Percentiles rank a stretch among this genome's conserved stretches.
These are phyloP conservation scores for Leptinotarsa peninsularis DNA, from an alignment of 2,888 invertebrate genomes.

Conservation along the genomic window DNA sequence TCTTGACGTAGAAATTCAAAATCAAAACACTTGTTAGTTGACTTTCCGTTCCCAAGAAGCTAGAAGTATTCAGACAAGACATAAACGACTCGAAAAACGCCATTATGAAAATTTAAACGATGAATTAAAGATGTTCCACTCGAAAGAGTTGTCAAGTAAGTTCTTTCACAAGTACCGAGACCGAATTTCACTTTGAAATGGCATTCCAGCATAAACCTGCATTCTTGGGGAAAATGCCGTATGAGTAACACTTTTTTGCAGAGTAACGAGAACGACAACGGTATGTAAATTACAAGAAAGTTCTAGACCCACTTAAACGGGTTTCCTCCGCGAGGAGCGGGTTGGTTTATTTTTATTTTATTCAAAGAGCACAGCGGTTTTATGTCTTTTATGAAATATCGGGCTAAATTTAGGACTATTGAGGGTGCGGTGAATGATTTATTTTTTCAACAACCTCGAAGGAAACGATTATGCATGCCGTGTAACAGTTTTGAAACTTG, in stretches of 20 bases:
- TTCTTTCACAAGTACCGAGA: constrained; percentile 10
- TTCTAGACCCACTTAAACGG: constrained; percentile 18
- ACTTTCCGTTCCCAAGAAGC: neutral
- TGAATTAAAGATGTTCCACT: constrained; percentile 13
- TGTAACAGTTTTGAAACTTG: too few relatives aligned
- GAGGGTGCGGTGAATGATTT: neutral
- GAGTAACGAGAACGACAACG: constrained; percentile 19
- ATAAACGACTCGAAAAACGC: neutral
- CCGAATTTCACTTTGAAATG: constrained; percentile 20
- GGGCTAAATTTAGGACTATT: neutral
- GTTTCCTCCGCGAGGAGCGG: constrained; percentile 9
- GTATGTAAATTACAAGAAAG: constrained; percentile 23
- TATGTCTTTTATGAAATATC: neutral
- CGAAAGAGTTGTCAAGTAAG: constrained; percentile 2
- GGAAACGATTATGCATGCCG: too few relatives aligned
- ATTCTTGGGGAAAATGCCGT: constrained; percentile 16
- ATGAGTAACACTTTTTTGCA: constrained; percentile 13
- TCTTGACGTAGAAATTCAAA: neutral
- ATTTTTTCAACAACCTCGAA: too few relatives aligned
- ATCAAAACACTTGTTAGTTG: neutral
- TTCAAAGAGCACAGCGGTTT: neutral
- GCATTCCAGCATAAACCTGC: neutral
- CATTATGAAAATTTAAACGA: constrained; percentile 9
- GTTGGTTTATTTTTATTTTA: constrained; percentile 7
- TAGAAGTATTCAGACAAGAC: neutral